Evolutionary conservation across 2,113 vertebrate genomes (phyloP), one percentile per base, ranked within the genome.

Genomic region (human (Homo sapiens)): DNA sequence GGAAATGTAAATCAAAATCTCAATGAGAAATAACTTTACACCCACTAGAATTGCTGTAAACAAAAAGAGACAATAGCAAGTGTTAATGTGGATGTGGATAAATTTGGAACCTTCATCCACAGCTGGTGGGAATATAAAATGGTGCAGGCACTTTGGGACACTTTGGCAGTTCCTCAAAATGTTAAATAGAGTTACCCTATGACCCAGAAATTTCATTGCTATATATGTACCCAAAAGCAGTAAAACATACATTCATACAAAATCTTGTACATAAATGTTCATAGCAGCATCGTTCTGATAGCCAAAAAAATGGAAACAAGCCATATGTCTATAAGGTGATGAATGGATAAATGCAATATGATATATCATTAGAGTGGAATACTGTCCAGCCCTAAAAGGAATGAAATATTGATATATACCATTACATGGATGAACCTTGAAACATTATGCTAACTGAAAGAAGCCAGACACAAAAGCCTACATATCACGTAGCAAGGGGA

Each of bases 221-320:
- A 70, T 27, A 13, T 93, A 22, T 76, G 61, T 35, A 64, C 32
- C 43, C 50, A 55, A 55, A 82, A 90, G 89, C 76, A 78, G 55
- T 40, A 87, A 96, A 66, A 91, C 43, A 52, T 83, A 72, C 17
- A 27, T 68, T 27, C n/a, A 70, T 38, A 72, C 40, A 94, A 61
- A 88, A 45, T 27, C 5, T 35, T 85, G 73, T 78, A 22, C 25
- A 70, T 61, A 79, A 43, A 48, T 72, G 20, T 72, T 75, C 87
- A 38, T 64, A 76, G n/a, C 25, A 89, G 66, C 50, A 66, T 78
- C 86, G 35, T 94, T 83, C 55, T 75, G 66, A 68, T 7, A 64
- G 50, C 64, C 43, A 48, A 85, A 93, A 93, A 93, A 70, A 32
- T 38, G 70, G n/a, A 48, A 95, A 85, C 27, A 96, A 82, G 32